Base-by-base conservation (phyloP, 1,140 invertebrate genomes). In the Pomacea maculata region DNA sequence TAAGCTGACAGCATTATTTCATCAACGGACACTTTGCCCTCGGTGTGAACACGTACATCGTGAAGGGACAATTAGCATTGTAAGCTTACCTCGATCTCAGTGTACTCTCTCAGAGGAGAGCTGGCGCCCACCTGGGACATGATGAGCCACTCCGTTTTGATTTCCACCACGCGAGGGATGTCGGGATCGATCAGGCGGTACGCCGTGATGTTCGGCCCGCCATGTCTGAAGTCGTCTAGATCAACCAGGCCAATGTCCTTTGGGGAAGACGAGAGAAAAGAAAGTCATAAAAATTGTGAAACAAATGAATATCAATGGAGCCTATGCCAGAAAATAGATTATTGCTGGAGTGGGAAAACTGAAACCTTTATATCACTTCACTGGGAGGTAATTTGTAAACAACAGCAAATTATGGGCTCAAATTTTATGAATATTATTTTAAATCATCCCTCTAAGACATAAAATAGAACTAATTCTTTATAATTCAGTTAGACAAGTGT, bases 181-280 rank as follows among this genome's bases (percentile, higher is more conserved):
- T 82, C 78, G 9, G 88, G 86, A 78, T 90, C 85, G n/a, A 92
- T 88, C 15, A 91, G 80, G 19, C 90, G 81, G 68, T 89, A 86
- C 29, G 87, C 87, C 14, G 91, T 91, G 55, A 92, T 87, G 83
- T 92, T 92, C 19, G 88, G 90, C 21, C 86, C 87, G 55, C 87
- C 89, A 79, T 90, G 86, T 75, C 85, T 87, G 75, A 86, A 91
- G 64, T 90, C 87, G 71, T 88, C 87, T 63, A 92, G 80, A 76
- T 92, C 87, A 21, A 91, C 83, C n/a, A 87, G 82, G 14, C 87
- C 88, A 6, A 90, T 67, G 83, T 92, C 90, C 89, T 91, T 83
- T 75, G 83, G 61, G 73, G 52, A 71, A 61, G 57, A 61, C 3
- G 15, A 61, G 57, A 11, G 11, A 17, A 11, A 17, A 61, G 57